Conservation (phyloP, 2,888 invertebrate genomes). For the Habroteleia sp. region DNA sequence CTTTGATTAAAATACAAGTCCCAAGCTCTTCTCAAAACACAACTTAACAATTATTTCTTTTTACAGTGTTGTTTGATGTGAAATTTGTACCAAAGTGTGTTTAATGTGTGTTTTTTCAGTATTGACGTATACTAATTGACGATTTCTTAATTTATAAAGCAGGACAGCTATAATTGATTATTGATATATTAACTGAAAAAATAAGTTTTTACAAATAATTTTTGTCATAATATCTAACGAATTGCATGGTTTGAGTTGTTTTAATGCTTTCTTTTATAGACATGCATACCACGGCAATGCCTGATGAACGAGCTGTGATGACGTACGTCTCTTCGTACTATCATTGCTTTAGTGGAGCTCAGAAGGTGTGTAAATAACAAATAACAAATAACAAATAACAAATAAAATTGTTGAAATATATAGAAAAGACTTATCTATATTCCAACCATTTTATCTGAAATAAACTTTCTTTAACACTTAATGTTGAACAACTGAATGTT, state of each 20-base stretch:
- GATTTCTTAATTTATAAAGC: not conserved
- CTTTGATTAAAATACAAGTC: constrained; percentile 2
- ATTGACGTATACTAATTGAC: not conserved
- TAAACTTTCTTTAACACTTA: too few relatives aligned
- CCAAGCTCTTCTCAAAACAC: not conserved
- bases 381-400: too few relatives aligned
- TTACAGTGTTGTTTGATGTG: constrained; percentile 11
- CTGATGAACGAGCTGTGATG: constrained; percentile 99
- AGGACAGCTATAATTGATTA: constrained; percentile 5
- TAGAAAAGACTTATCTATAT: too few relatives aligned
- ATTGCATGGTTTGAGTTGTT: constrained; percentile 79
- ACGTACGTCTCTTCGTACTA: constrained; percentile 99
- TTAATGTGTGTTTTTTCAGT: not conserved
- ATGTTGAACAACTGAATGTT: too few relatives aligned
- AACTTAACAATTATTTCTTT: constrained; percentile 1
- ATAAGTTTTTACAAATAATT: constrained; percentile 10
- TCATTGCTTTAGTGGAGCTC: constrained; percentile 99
- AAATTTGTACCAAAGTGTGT: not conserved
- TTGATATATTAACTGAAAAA: constrained; percentile 19
- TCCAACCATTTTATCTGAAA: too few relatives aligned
- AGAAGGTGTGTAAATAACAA: constrained; percentile 89
- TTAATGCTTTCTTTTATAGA: constrained; percentile 84
- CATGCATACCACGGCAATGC: constrained; percentile 99
- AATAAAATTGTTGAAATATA: too few relatives aligned
- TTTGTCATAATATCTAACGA: constrained; percentile 69